A percentile compares a stretch with the other conserved stretches of the same genome.
Evolutionary conservation across 23 tunicate genomes (phyloP).

Genomic region (Botrylloides violaceus): DNA sequence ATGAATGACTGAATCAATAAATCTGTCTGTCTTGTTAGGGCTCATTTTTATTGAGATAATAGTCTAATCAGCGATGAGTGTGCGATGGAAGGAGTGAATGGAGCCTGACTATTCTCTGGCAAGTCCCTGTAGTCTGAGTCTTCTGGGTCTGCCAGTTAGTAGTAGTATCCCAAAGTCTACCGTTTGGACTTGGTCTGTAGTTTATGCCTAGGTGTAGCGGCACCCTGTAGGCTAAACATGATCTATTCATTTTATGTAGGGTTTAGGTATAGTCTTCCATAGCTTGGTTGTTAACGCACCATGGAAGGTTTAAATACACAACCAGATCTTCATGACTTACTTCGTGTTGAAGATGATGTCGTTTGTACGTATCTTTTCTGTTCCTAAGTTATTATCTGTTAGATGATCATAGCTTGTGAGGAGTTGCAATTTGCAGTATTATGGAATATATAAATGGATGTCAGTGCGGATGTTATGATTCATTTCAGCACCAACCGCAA

Average conservation of each 20-base stretch:
- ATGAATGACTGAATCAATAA: no score
- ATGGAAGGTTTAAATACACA: constrained; percentile 16
- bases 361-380: background rate
- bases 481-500: background rate
- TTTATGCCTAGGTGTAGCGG: no score
- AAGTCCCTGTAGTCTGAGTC: no score
- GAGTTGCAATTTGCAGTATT: background rate
- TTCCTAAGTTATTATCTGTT: background rate
- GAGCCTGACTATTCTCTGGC: no score
- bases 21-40: no score
- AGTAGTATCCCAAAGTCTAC: no score
- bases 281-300: background rate
- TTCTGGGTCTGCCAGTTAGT: no score
- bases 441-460: background rate
- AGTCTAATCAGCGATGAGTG: no score
- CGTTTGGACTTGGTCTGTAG: no score
- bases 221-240: no score
- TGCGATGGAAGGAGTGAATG: no score
- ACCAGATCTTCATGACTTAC: constrained; percentile 23
- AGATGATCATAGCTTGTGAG: background rate
- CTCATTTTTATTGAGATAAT: no score
- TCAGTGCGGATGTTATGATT: background rate
- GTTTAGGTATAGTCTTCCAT: background rate
- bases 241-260: background rate
- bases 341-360: constrained; percentile 7